phyloP scores from a whole-genome alignment of 2,888 invertebrate species.

The Netelia inedita region DNA sequence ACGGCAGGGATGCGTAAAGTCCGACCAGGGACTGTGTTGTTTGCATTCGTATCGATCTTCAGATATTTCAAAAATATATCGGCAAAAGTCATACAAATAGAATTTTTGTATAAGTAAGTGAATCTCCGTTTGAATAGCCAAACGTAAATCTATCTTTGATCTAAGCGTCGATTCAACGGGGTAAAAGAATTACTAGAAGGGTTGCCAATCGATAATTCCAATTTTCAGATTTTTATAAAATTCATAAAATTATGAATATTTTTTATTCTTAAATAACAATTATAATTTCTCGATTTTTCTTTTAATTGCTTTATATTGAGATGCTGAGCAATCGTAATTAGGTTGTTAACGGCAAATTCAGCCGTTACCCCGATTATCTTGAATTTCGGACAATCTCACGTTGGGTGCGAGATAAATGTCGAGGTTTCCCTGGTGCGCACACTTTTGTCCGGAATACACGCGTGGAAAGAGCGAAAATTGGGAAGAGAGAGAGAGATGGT shows the following conservation, averaged over 20 bases:
- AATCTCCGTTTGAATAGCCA: neutral
- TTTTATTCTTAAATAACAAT: neutral
- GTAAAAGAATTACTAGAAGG: neutral
- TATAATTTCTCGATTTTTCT: neutral
- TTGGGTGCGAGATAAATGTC: slow-evolving; percentile 49
- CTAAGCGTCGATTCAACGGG: neutral
- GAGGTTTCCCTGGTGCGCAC: slow-evolving; percentile 23
- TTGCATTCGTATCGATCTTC: neutral
- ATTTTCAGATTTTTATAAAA: too few species aligned
- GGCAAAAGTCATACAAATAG: slow-evolving; percentile 30
- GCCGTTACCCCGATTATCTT: neutral
- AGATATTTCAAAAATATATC: slow-evolving; percentile 34
- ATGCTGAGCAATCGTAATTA: neutral
- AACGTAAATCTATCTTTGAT: neutral
- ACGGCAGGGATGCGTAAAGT: slow-evolving; percentile 22
- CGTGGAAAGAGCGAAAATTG: slow-evolving; percentile 6
- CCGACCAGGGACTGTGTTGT: neutral
- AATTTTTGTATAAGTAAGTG: neutral
- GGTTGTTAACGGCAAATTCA: slow-evolving; percentile 8
- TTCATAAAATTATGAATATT: neutral
- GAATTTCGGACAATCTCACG: slow-evolving; percentile 2
- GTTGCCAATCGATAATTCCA: neutral
- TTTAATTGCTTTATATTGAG: too few species aligned
- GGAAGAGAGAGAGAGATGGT: slow-evolving; percentile 14
- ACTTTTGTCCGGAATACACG: slow-evolving; percentile 12